Base-by-base conservation (phyloP, 2,113 vertebrate species). In the Puffinus mauretanicus region DNA sequence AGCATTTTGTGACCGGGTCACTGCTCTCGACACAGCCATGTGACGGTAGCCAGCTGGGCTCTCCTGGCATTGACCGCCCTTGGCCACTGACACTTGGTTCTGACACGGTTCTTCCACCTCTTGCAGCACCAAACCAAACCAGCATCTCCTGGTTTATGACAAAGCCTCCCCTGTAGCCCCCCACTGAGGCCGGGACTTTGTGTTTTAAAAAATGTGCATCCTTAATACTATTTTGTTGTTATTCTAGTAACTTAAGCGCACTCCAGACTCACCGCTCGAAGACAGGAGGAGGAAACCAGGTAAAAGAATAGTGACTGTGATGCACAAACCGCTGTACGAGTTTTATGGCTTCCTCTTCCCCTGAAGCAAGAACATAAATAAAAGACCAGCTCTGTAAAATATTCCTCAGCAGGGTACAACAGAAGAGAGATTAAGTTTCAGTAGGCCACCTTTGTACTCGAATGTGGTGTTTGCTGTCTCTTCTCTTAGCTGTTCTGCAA, bases 21-120 rank as follows among this genome's bases (percentile, higher is more conserved):
- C 11, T 36, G 13, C 15, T 52, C 34, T 75, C 2, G 5, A 21
- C 6, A 13, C 16, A 30, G 10, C 9, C 14, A 4, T 27, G 13
- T 1, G 0, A 11, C 0, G 0, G 11, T 2, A 40, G 57, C 0
- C 20, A 91, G 16, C 24, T 67, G 44, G 52, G 20, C 5, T 70
- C 2, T 52, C 26, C 58, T 40, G 10, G 16, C 24, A 24, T 5
- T 3, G 9, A 22, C 27, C 24, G 11, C 44, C 6, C 21, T 60
- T 11, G 9, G 30, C 30, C 36, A n/a, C 0, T 70, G 79, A 42
- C 51, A 17, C 4, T 13, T 61, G 7, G 0, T 34, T 44, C 46
- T 0, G 1, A 30, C 8, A 27, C 2, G 1, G 9, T 67, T 51
- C 30, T 75, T 78, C 47, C 25, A 30, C 8, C 3, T 40, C 60